phyloP scores from a whole-genome alignment of 2,797 vertebrate genomes.

The Epinephelus malabaricus region DNA sequence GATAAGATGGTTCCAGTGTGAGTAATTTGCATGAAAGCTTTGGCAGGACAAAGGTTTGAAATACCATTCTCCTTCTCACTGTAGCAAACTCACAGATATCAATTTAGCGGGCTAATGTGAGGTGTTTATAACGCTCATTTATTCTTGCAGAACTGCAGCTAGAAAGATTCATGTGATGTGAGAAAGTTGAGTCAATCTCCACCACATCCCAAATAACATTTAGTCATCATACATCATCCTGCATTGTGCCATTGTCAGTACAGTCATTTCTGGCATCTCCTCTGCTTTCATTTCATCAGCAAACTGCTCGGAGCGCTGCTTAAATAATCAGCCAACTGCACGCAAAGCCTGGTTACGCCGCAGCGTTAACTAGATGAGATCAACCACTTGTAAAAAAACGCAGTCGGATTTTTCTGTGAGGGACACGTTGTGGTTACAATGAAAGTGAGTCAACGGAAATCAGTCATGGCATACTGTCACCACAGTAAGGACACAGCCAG shows the following conservation, averaged over 20 bases:
- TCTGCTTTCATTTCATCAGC: constrained; percentile 73
- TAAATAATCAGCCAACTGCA: constrained; percentile 80
- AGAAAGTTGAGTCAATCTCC: constrained; percentile 55
- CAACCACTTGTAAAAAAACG: constrained; percentile 69
- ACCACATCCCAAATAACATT: constrained; percentile 63
- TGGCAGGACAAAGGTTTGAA: constrained; percentile 67
- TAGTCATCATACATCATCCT: constrained; percentile 70
- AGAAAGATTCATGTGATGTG: constrained; percentile 34
- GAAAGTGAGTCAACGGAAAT: constrained; percentile 84
- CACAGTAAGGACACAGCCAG: constrained; percentile 81
- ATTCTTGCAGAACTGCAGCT: constrained; percentile 30
- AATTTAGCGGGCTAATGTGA: constrained; percentile 49
- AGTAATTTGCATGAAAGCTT: constrained; percentile 75
- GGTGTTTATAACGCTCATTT: constrained; percentile 40
- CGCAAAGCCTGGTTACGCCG: constrained; percentile 63
- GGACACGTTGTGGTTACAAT: constrained; percentile 76
- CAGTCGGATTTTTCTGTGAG: constrained; percentile 64
- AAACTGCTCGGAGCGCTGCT: constrained; percentile 71
- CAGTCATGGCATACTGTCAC: constrained; percentile 84
- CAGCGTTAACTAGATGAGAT: constrained; percentile 78
- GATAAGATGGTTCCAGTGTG: constrained; percentile 68
- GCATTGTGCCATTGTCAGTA: constrained; percentile 64
- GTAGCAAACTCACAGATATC: constrained; percentile 46
- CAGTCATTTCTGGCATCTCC: constrained; percentile 68
- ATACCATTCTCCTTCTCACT: constrained; percentile 43